These are phyloP conservation scores for Anastatus disparis DNA, from an alignment of 1,140 invertebrate genomes.

Conservation along the genomic window DNA sequence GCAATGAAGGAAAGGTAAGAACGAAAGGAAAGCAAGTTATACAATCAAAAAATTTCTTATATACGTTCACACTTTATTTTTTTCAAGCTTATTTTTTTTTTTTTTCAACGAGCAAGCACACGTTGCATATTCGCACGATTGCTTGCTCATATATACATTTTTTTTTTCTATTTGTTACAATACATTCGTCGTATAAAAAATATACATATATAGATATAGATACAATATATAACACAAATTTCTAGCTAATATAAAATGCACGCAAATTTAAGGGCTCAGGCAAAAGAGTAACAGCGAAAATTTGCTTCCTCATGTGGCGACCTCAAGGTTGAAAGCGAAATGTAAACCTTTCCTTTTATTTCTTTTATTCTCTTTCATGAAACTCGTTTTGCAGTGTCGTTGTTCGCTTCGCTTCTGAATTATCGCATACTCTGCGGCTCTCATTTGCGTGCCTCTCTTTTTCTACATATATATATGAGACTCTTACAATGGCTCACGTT, in stretches of 20 bases:
- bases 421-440: not conserved
- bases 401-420: not conserved
- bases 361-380: not conserved
- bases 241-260: not conserved
- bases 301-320: not conserved
- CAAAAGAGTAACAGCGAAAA: no score
- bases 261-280: no score
- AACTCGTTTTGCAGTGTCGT: conserved; percentile 9
- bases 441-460: not conserved
- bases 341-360: not conserved
- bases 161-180: not conserved
- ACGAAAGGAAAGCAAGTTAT: conserved; percentile 19
- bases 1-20: not conserved
- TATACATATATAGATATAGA: not conserved
- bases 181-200: not conserved
- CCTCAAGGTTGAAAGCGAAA: not conserved
- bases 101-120: not conserved
- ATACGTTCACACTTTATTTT: conserved; percentile 15
- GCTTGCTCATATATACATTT: no score
- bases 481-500: no score
- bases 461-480: not conserved
- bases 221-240: not conserved
- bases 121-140: not conserved
- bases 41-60: conserved; percentile 10
- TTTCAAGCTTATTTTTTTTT: not conserved